Percentiles rank a stretch among this genome's conserved stretches.
Conservation (phyloP, 2,797 vertebrate genomes). For the Hydrolagus colliei region DNA sequence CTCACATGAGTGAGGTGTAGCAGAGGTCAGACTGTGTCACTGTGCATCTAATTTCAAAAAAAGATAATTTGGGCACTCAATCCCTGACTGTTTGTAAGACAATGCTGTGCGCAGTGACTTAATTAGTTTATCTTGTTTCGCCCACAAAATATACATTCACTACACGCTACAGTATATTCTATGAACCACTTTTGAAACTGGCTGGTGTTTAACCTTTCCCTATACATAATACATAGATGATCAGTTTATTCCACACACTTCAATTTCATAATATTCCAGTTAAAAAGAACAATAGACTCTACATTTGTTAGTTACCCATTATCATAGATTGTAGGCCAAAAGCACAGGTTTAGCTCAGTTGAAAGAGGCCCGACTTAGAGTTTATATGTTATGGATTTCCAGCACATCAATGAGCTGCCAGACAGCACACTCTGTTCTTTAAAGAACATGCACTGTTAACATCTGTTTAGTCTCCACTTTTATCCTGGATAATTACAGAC, state of each 20-base stretch:
- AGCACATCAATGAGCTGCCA: not conserved
- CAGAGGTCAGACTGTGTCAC: no score
- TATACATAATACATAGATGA: no score
- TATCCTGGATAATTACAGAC: not conserved
- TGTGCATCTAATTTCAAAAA: no score
- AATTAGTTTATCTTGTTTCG: no score
- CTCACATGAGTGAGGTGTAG: no score
- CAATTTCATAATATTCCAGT: not conserved
- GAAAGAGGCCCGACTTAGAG: not conserved
- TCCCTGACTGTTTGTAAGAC: no score
- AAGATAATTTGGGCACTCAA: no score
- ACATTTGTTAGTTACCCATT: not conserved
- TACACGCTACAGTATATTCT: no score
- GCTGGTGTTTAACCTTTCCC: not conserved
- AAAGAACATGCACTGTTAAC: not conserved
- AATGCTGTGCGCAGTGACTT: no score
- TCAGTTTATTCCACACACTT: not conserved
- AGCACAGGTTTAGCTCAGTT: no score
- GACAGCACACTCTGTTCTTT: not conserved
- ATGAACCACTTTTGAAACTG: not conserved
- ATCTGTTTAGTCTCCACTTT: slow-evolving; percentile 19
- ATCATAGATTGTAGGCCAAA: not conserved
- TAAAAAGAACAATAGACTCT: not conserved
- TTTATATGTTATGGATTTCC: not conserved
- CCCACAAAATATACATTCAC: no score